A percentile compares a stretch with the other conserved stretches of the same genome.
Conservation (phyloP, 2,113 vertebrate species). For the Oryzias javanicus region DNA sequence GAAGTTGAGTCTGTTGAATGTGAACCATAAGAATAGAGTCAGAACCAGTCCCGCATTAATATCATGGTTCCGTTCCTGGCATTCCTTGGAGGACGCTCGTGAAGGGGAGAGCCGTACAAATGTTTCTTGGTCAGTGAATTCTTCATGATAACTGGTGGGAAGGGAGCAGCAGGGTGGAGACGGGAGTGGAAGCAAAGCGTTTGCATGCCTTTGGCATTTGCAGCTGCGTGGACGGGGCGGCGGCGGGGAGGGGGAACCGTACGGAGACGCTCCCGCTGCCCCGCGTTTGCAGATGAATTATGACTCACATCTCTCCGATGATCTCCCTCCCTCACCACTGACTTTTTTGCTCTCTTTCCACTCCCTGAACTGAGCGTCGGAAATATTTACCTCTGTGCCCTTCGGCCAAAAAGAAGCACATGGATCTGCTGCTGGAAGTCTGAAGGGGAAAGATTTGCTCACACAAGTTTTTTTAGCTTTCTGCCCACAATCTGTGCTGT, state of each 20-base stretch:
- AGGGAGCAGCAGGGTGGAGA: conserved; percentile 46
- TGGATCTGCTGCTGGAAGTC: conserved; percentile 33
- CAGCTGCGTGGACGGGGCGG: conserved; percentile 35
- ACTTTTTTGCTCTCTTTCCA: conserved; percentile 23
- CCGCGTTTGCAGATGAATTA: conserved; percentile 44
- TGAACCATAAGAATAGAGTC: not conserved
- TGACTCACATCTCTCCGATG: conserved; percentile 48
- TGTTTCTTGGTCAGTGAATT: conserved; percentile 43
- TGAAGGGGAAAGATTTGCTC: conserved; percentile 11
- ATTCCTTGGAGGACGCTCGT: not conserved
- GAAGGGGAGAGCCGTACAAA: not conserved
- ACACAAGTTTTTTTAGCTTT: conserved; percentile 24
- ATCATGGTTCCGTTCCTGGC: not conserved
- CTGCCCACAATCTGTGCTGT: not conserved
- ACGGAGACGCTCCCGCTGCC: conserved; percentile 10
- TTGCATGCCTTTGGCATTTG: conserved; percentile 40
- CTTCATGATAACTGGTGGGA: conserved; percentile 25
- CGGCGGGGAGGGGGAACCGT: conserved; percentile 24
- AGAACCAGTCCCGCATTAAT: not conserved
- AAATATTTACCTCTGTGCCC: conserved; percentile 28
- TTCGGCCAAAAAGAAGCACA: conserved; percentile 14
- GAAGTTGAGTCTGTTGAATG: too few relatives aligned
- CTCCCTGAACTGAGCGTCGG: conserved; percentile 42
- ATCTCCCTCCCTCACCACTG: conserved; percentile 7
- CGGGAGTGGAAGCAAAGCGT: conserved; percentile 31